A percentile compares a stretch with the other conserved stretches of the same genome.
Conservation (phyloP, 2,888 invertebrate genomes). For the Eumacrocentrus americanus region DNA sequence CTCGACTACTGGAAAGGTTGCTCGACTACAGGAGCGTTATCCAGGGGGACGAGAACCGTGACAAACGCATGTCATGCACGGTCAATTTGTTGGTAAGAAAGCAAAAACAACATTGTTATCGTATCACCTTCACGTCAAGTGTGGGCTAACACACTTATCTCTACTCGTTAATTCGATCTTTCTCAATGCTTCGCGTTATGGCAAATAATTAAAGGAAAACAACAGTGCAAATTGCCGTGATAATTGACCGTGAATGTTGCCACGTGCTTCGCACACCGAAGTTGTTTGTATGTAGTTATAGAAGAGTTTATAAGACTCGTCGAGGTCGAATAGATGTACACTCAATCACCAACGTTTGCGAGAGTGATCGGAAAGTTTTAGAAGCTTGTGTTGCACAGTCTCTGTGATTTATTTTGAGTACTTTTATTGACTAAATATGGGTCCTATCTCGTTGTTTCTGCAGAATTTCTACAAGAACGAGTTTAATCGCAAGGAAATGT, state of each 20-base stretch:
- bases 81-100: constrained; percentile 83
- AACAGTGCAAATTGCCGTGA: constrained; percentile 24
- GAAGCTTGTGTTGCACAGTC: background rate
- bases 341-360: background rate
- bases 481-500: constrained; percentile 95
- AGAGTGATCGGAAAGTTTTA: background rate
- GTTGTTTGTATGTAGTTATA: background rate
- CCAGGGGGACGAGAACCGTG: constrained; percentile 93
- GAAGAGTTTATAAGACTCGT: constrained; percentile 10
- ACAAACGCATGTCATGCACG: constrained; percentile 95
- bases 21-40: constrained; percentile 94
- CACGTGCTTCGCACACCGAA: constrained; percentile 17
- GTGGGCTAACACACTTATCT: no score
- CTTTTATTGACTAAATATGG: constrained; percentile 33
- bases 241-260: constrained; percentile 35
- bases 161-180: background rate
- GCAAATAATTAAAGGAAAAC: background rate
- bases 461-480: constrained; percentile 97
- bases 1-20: constrained; percentile 83
- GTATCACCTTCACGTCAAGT: no score
- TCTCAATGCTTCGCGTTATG: background rate
- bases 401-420: background rate
- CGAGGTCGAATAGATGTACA: background rate
- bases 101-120: background rate
- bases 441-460: constrained; percentile 32